Conservation (phyloP, 2,888 invertebrate genomes). For the Himalopsyche kuldschensis region DNA sequence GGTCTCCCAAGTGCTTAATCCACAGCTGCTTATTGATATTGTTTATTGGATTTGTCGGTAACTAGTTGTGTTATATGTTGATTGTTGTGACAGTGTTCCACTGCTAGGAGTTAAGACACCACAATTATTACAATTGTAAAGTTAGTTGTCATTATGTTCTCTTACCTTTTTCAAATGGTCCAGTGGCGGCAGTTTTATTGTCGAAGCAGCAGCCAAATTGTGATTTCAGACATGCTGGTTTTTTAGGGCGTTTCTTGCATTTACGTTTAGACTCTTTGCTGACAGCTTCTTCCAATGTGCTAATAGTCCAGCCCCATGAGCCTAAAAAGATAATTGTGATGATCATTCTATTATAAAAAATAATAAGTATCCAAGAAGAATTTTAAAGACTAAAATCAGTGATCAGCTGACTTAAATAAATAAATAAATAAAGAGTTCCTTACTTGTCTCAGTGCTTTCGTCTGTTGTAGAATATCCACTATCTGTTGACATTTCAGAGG, state of each 20-base stretch:
- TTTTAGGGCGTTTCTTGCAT: conserved; percentile 64
- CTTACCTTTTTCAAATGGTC: conserved; percentile 76
- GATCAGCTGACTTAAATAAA: background rate
- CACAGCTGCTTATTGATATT: too few relatives aligned
- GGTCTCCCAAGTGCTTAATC: too few relatives aligned
- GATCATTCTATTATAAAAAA: too few relatives aligned
- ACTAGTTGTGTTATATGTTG: too few relatives aligned
- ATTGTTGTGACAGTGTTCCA: too few relatives aligned
- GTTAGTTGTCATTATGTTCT: background rate
- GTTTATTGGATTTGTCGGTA: too few relatives aligned
- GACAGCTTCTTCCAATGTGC: conserved; percentile 56
- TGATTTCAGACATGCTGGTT: conserved; percentile 62
- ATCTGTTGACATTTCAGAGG: conserved; percentile 42
- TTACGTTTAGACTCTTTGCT: conserved; percentile 52
- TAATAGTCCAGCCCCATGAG: conserved; percentile 59
- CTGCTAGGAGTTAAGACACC: background rate
- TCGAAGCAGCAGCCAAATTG: conserved; percentile 87
- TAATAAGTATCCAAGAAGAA: too few relatives aligned
- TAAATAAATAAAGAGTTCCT: background rate
- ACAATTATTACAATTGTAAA: background rate
- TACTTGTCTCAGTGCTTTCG: conserved; percentile 10
- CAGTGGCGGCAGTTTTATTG: conserved; percentile 72
- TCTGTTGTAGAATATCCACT: conserved; percentile 46
- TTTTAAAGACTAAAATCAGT: too few relatives aligned
- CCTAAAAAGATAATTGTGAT: conserved; percentile 48